Conservation (phyloP, 2,113 vertebrate species). For the Chlamydotis undulata region DNA sequence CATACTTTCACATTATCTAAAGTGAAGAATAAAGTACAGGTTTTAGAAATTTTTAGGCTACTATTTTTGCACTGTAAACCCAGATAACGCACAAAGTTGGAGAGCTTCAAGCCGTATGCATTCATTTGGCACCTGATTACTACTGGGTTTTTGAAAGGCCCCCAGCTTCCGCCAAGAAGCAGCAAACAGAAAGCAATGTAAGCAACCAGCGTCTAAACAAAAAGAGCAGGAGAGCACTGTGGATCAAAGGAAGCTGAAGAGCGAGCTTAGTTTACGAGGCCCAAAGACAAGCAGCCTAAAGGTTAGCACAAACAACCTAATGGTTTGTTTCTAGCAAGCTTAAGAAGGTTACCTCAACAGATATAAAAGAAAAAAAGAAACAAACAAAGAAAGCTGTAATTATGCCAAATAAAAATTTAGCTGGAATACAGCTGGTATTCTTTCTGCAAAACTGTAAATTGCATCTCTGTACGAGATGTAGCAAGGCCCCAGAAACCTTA, state of each 20-base stretch:
- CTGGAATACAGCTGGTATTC: neutral
- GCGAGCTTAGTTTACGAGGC: neutral
- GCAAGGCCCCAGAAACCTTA: neutral
- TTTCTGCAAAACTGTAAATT: neutral
- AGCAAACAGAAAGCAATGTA: neutral
- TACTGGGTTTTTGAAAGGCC: neutral
- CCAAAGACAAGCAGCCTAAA: neutral
- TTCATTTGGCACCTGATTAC: neutral
- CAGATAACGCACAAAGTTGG: neutral
- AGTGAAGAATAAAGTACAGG: neutral
- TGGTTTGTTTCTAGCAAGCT: neutral
- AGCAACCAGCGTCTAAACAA: fast-evolving
- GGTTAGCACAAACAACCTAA: neutral
- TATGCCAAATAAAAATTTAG: neutral
- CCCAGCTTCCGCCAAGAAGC: neutral
- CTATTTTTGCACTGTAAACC: neutral
- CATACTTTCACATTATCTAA: neutral
- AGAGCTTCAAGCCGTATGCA: neutral
- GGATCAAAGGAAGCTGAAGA: neutral
- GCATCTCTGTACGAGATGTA: neutral
- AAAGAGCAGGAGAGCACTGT: neutral
- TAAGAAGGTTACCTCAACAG: neutral
- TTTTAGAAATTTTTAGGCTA: neutral
- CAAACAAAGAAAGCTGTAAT: neutral
- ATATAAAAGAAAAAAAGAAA: neutral